Evolutionary conservation across 2,113 vertebrate species (phyloP), one percentile per base, ranked within the genome.

Genomic region (Emydocephalus ijimae): DNA sequence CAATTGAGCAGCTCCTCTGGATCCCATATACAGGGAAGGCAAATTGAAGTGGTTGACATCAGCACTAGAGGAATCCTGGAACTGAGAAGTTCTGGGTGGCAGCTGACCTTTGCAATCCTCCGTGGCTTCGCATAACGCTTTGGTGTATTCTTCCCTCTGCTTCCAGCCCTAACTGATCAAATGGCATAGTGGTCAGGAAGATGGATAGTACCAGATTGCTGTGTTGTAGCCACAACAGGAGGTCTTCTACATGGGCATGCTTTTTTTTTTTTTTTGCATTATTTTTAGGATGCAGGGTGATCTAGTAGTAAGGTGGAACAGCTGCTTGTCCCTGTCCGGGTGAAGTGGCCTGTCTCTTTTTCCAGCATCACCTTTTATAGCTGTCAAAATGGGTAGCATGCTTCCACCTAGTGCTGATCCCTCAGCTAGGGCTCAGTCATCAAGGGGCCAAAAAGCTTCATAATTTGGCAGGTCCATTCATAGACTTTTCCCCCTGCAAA

Each of bases 41-140:
- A 52, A 90, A 45, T 54, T 23, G 20, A 81, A 50, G 7, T 12
- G 43, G 54, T 43, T 92, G 74, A 92, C 92, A 54, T 92, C 92
- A 92, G 74, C 56, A 12, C 55, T 26, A 20, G 88, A 89, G 88
- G 92, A 92, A 92, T 92, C 59, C 74, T 57, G 43, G 61, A 50
- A 21, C 69, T 54, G 81, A n/a, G 14, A 55, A n/a, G 61, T 56
- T 74, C 81, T 89, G 54, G 43, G 69, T 89, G 69, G 64, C 87
- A n/a, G 9, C 43, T 61, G 92, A 92, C 88, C 74, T 90, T 92
- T 45, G 52, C 88, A 6, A 7, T 61, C 21, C 55, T 39, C 26
- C 23, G 59, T 8, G 61, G 92, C 55, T 56, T 86, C 15, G 81
- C 52, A 48, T 54, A 59, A 52, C 43, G 5, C 29, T 61, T 52